Evolutionary conservation across 2,888 invertebrate genomes (phyloP).

Genomic region (Clitarchus hookeri): DNA sequence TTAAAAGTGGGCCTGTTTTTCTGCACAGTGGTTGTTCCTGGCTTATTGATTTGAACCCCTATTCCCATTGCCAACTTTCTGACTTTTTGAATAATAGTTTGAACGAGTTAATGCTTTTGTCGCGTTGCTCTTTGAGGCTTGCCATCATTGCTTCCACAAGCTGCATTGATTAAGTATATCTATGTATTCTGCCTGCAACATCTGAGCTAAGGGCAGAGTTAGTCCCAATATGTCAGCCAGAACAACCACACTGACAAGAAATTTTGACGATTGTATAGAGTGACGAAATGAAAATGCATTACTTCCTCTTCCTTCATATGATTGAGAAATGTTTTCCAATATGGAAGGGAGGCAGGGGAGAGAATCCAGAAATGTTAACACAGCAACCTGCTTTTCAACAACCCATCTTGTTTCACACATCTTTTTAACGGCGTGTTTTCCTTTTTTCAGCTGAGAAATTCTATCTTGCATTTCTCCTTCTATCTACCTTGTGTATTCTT

Average conservation of each 20-base stretch:
- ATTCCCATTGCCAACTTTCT: background rate
- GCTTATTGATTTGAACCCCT: background rate
- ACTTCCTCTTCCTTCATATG: slow-evolving; percentile 17
- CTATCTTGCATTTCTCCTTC: background rate
- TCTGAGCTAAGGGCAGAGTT: slow-evolving; percentile 3
- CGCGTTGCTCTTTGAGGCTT: background rate
- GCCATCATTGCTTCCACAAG: background rate
- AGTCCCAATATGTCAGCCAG: slow-evolving; percentile 11
- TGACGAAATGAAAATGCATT: slow-evolving; percentile 15
- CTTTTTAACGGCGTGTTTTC: background rate
- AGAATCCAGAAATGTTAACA: slow-evolving; percentile 16
- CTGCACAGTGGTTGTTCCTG: background rate
- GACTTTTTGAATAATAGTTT: background rate
- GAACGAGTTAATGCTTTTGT: background rate
- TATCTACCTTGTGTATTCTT: background rate
- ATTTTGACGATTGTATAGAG: slow-evolving; percentile 6
- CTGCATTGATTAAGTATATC: background rate
- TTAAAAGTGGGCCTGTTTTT: background rate
- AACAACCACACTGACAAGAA: slow-evolving; percentile 16
- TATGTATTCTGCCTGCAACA: background rate
- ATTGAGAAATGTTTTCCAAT: background rate
- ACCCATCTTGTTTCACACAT: slow-evolving; percentile 19
- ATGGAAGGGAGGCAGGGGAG: background rate
- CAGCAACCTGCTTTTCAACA: background rate
- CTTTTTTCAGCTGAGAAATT: background rate